A percentile compares a stretch with the other conserved stretches of the same genome.
Conservation (phyloP, 2,888 invertebrate species). For the Rhagonycha lutea region DNA sequence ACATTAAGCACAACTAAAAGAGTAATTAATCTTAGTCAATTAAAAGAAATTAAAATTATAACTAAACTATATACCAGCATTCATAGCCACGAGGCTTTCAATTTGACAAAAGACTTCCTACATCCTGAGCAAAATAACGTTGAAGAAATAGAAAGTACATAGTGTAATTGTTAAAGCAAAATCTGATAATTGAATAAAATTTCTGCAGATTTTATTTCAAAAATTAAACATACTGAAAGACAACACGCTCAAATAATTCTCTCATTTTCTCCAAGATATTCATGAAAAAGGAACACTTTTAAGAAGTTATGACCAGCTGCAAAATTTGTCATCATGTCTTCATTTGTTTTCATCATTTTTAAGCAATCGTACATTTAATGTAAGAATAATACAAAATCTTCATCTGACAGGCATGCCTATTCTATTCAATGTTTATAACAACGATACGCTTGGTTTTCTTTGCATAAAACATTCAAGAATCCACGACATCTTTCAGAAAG, state of each 20-base stretch:
- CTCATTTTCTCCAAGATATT: not conserved
- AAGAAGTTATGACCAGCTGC: too few species aligned
- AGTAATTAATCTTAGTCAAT: not conserved
- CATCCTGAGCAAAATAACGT: not conserved
- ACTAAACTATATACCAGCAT: not conserved
- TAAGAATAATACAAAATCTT: too few species aligned
- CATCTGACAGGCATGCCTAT: too few species aligned
- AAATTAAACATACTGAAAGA: not conserved
- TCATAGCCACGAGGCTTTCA: not conserved
- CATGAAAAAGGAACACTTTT: too few species aligned
- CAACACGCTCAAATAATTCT: not conserved
- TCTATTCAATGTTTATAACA: too few species aligned
- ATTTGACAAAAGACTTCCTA: not conserved
- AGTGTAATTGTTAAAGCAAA: not conserved
- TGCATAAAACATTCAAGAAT: too few species aligned
- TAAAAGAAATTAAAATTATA: not conserved
- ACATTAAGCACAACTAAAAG: not conserved
- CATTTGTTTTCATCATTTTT: too few species aligned
- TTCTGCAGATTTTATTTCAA: not conserved
- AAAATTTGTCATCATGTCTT: too few species aligned
- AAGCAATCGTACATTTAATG: too few species aligned
- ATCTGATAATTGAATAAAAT: not conserved
- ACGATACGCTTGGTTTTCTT: too few species aligned
- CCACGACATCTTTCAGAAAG: too few species aligned
- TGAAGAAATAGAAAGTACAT: not conserved